Evolutionary conservation across 2,888 invertebrate genomes (phyloP).

Genomic region (Papilio protenor): DNA sequence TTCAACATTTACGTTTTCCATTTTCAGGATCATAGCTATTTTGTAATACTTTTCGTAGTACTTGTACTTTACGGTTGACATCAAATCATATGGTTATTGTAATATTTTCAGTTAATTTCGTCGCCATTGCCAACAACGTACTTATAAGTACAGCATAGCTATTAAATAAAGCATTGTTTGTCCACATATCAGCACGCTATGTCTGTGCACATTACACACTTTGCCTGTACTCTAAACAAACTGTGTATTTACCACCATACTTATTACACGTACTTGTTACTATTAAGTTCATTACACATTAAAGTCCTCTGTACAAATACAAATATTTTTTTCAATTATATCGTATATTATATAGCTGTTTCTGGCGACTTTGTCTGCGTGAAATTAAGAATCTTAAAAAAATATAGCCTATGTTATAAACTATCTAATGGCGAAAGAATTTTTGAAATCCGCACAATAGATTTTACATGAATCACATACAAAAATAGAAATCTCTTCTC

Average conservation of each 20-base stretch:
- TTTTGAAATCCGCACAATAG: too few relatives aligned
- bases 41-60: not conserved
- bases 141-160: not conserved
- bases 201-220: not conserved
- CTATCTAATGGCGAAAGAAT: too few relatives aligned
- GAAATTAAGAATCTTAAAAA: too few relatives aligned
- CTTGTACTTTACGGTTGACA: too few relatives aligned
- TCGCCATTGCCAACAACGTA: not conserved
- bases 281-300: conserved; percentile 1
- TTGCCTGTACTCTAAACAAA: not conserved
- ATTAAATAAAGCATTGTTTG: conserved; percentile 14
- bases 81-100: too few relatives aligned
- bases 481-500: too few relatives aligned
- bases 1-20: not conserved
- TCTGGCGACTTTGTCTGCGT: too few relatives aligned
- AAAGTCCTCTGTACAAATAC: not conserved
- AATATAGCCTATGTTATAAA: too few relatives aligned
- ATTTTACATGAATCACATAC: too few relatives aligned
- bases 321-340: not conserved
- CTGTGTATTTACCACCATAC: conserved; percentile 9
- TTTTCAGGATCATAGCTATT: not conserved
- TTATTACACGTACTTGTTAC: conserved; percentile 16
- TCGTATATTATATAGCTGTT: not conserved
- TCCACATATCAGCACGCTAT: not conserved
- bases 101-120: too few relatives aligned